A percentile compares a stretch with the other conserved stretches of the same genome.
phyloP scores from a whole-genome alignment of 2,888 invertebrate species.

The Enoplolaimus lenunculus region DNA sequence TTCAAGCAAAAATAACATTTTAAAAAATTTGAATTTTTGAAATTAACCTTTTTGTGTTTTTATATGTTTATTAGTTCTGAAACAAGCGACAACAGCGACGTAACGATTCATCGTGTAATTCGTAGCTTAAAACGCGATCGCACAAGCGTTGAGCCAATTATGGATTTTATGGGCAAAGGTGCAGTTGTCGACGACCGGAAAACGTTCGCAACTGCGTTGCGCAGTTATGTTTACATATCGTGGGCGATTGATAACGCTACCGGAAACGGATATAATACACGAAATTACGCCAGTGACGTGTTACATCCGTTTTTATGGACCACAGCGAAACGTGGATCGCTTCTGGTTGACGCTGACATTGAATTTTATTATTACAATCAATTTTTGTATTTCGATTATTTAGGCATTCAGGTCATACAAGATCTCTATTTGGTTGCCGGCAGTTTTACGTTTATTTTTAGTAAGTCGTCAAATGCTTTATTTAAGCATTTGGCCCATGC shows the following conservation, averaged over 20 bases:
- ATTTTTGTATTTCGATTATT: slow-evolving; percentile 22
- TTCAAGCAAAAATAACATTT: too few relatives aligned
- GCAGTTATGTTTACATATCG: slow-evolving; percentile 9
- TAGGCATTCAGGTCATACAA: slow-evolving; percentile 22
- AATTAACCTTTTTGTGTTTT: too few relatives aligned
- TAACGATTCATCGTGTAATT: background rate
- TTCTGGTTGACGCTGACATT: background rate
- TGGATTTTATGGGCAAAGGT: slow-evolving; percentile 7
- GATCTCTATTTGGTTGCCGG: slow-evolving; percentile 28
- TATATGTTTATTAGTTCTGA: too few relatives aligned
- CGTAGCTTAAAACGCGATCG: slow-evolving; percentile 2
- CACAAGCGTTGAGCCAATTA: background rate
- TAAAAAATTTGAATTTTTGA: too few relatives aligned
- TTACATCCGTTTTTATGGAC: slow-evolving; percentile 4
- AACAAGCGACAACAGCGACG: too few relatives aligned
- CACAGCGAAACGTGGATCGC: background rate
- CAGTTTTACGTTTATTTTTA: slow-evolving; percentile 27
- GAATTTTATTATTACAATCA: slow-evolving; percentile 20
- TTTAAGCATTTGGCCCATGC: too few relatives aligned
- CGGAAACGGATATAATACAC: slow-evolving; percentile 16
- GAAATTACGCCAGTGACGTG: slow-evolving; percentile 17
- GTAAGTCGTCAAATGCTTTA: too few relatives aligned
- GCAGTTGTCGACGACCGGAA: background rate
- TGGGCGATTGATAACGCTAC: slow-evolving; percentile 5
- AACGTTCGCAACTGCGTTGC: background rate